Evolutionary conservation across 2,888 invertebrate genomes (phyloP).

Genomic region (Eristalis intricaria): DNA sequence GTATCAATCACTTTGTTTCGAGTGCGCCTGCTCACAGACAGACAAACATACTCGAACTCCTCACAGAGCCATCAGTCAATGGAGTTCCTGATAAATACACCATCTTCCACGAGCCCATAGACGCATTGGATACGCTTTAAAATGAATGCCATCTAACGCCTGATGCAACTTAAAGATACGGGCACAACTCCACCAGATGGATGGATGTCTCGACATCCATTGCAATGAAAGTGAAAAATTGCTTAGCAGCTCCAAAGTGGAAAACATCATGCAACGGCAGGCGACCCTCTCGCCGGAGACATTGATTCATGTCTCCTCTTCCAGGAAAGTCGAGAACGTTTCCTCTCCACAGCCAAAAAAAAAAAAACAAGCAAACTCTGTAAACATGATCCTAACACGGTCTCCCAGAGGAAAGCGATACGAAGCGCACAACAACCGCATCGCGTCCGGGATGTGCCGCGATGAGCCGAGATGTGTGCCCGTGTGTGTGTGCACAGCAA

Average conservation of each 20-base stretch:
- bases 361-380: conserved; percentile 33
- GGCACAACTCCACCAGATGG: conserved; percentile 37
- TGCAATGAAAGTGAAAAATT: conserved; percentile 71
- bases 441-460: not conserved
- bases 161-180: conserved; percentile 29
- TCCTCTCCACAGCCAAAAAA: conserved; percentile 5
- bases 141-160: not conserved
- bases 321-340: conserved; percentile 50
- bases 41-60: not conserved
- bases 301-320: conserved; percentile 65
- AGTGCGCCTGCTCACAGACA: not conserved
- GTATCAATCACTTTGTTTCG: not conserved
- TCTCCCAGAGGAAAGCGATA: conserved; percentile 41
- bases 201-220: conserved; percentile 65
- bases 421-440: conserved; percentile 7
- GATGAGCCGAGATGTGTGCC: conserved; percentile 20
- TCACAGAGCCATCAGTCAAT: not conserved
- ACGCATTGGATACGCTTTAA: not conserved
- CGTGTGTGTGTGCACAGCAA: conserved; percentile 11
- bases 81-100: not conserved
- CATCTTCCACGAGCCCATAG: not conserved
- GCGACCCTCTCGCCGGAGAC: conserved; percentile 39
- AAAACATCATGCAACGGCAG: conserved; percentile 39
- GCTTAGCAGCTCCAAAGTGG: conserved; percentile 36
- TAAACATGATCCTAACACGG: conserved; percentile 46